phyloP scores from a whole-genome alignment of 2,888 invertebrate species.

The Drosophila formosana region DNA sequence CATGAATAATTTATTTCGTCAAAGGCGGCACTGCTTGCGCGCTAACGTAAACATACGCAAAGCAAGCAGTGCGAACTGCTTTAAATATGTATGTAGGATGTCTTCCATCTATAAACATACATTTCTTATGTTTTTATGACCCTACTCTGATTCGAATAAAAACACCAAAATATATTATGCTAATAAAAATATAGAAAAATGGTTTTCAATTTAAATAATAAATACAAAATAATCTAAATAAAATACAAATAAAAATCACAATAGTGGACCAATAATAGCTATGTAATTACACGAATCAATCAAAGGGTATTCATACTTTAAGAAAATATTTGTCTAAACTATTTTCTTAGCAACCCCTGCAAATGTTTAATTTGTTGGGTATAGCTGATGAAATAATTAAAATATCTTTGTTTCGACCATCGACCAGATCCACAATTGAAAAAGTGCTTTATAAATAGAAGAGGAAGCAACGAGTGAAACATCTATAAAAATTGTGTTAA shows the following conservation, averaged over 20 bases:
- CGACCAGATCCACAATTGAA: slow-evolving; percentile 6
- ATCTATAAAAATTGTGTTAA: slow-evolving; percentile 32
- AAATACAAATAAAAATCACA: neutral
- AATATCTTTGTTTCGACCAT: slow-evolving; percentile 2
- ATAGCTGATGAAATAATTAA: slow-evolving; percentile 3
- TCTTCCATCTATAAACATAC: too few relatives aligned
- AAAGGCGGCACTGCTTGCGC: neutral
- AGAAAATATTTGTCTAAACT: neutral
- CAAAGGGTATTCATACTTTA: too few relatives aligned
- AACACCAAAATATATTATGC: neutral
- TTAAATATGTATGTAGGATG: neutral
- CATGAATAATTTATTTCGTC: neutral
- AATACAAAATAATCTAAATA: neutral
- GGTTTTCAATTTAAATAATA: too few relatives aligned
- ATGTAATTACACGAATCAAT: too few relatives aligned
- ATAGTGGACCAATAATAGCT: too few relatives aligned
- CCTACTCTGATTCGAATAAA: too few relatives aligned
- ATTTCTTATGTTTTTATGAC: too few relatives aligned
- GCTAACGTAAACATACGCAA: neutral
- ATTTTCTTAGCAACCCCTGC: neutral
- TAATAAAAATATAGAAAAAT: neutral
- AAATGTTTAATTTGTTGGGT: slow-evolving; percentile 7
- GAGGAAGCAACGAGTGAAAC: neutral
- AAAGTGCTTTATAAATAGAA: slow-evolving; percentile 39
- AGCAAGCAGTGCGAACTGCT: neutral